These are phyloP conservation scores for Aromia moschata DNA, from an alignment of 2,888 invertebrate species.

Conservation along the genomic window DNA sequence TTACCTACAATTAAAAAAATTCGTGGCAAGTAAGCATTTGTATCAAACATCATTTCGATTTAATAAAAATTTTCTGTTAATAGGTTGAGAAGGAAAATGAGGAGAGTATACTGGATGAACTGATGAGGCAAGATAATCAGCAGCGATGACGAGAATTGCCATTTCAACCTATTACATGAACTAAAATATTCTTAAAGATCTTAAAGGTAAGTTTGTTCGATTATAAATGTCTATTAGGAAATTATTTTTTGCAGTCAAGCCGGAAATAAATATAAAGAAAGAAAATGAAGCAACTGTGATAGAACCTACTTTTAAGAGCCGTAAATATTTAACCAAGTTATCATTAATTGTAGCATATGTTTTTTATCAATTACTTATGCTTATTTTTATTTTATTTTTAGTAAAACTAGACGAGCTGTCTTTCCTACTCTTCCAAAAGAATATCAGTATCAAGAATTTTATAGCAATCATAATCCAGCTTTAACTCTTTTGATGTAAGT, in stretches of 20 bases:
- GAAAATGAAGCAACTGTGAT: constrained; percentile 29
- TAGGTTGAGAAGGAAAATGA: constrained; percentile 53
- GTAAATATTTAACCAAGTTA: too few species aligned
- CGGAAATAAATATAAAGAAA: constrained; percentile 34
- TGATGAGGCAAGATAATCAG: constrained; percentile 49
- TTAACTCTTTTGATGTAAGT: constrained; percentile 53
- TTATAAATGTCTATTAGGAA: too few species aligned
- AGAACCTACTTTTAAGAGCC: not conserved
- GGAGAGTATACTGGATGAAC: constrained; percentile 47
- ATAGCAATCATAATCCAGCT: constrained; percentile 52
- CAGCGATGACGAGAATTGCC: constrained; percentile 49
- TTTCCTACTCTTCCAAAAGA: constrained; percentile 35
- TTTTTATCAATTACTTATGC: too few species aligned
- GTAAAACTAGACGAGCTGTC: constrained; percentile 34
- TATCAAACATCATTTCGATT: not conserved
- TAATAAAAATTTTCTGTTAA: constrained; percentile 7
- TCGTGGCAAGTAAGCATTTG: constrained; percentile 45
- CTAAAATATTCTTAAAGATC: constrained; percentile 38
- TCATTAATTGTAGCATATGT: too few species aligned
- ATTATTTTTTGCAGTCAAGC: constrained; percentile 31
- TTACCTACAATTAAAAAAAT: constrained; percentile 50
- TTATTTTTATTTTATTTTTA: constrained; percentile 29
- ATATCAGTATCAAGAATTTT: constrained; percentile 44
- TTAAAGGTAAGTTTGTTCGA: constrained; percentile 48
- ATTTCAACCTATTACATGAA: constrained; percentile 44